Percentiles rank a stretch among this genome's conserved stretches.
These are phyloP conservation scores for Larimichthys crocea DNA, from an alignment of 2,113 vertebrate genomes.

Conservation along the genomic window DNA sequence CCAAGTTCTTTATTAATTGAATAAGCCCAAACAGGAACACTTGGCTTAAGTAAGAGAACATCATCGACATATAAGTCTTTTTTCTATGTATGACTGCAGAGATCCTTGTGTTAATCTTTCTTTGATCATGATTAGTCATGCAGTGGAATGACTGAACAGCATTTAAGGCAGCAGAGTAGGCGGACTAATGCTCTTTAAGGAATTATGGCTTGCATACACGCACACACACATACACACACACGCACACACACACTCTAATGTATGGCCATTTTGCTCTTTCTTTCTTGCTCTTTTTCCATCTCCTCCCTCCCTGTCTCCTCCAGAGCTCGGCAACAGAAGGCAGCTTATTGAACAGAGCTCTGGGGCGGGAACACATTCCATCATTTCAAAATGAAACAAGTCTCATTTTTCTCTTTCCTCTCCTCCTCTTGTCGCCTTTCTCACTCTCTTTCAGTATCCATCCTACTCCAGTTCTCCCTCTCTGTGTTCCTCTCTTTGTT, in stretches of 20 bases:
- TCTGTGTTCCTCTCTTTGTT: conserved; percentile 17
- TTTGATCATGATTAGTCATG: conserved; percentile 65
- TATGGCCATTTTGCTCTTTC: conserved; percentile 28
- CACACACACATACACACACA: conserved; percentile 3
- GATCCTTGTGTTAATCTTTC: conserved; percentile 53
- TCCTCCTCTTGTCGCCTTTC: conserved; percentile 25
- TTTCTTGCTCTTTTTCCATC: conserved; percentile 6
- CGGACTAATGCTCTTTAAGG: conserved; percentile 62
- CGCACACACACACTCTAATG: conserved; percentile 11
- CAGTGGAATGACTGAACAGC: conserved; percentile 45
- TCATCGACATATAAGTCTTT: conserved; percentile 23
- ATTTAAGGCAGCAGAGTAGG: conserved; percentile 62
- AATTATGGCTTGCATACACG: conserved; percentile 48
- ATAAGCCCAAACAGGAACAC: conserved; percentile 28
- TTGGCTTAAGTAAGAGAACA: conserved; percentile 15
- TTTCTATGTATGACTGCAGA: conserved; percentile 31
- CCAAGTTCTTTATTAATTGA: conserved; percentile 24
- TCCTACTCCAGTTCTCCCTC: conserved; percentile 24
- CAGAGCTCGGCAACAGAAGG: conserved; percentile 61
- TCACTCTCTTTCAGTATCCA: conserved; percentile 35
- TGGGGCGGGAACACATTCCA: conserved; percentile 64
- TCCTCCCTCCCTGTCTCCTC: conserved; percentile 42
- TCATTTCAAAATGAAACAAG: conserved; percentile 71
- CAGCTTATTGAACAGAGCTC: conserved; percentile 70
- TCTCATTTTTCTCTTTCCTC: conserved; percentile 58